phyloP scores from a whole-genome alignment of 2,888 invertebrate species.

The Polylopha cassiicola region DNA sequence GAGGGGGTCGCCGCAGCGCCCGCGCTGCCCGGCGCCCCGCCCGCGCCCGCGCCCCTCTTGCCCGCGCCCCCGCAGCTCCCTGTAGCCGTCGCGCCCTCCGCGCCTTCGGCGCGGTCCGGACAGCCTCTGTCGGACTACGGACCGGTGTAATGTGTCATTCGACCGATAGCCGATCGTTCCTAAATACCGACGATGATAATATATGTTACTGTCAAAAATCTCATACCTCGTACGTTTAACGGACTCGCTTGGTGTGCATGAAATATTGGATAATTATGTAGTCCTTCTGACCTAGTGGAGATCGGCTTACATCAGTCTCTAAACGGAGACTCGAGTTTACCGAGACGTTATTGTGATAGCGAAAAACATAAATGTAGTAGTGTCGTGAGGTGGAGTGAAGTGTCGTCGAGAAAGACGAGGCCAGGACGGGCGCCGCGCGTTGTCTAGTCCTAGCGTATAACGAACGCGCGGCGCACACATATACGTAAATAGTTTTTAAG shows the following conservation, averaged over 20 bases:
- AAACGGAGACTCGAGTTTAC: too few species aligned
- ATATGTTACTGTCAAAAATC: too few species aligned
- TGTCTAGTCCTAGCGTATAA: constrained; percentile 58
- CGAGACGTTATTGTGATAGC: too few species aligned
- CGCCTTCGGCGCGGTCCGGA: constrained; percentile 55
- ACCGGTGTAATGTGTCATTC: constrained; percentile 45
- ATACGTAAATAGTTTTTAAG: constrained; percentile 70
- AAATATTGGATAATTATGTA: too few species aligned
- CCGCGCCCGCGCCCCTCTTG: constrained; percentile 31
- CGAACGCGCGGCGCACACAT: constrained; percentile 52
- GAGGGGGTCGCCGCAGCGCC: constrained; percentile 58
- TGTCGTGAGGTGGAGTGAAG: constrained; percentile 28
- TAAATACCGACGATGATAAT: too few species aligned
- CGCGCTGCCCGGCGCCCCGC: constrained; percentile 51
- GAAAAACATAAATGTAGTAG: too few species aligned
- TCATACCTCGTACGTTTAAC: too few species aligned
- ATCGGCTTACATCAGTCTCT: too few species aligned
- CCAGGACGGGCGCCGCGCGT: constrained; percentile 37
- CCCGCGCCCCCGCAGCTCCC: constrained; percentile 34
- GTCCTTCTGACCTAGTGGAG: too few species aligned
- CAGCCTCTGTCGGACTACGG: constrained; percentile 71
- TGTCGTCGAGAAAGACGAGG: constrained; percentile 27
- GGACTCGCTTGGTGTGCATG: too few species aligned
- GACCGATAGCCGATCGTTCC: constrained; percentile 3
- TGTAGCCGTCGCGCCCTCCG: constrained; percentile 58